Evolutionary conservation across 2,113 vertebrate species (phyloP), one percentile per base, ranked within the genome.

Genomic region (Rhadina sibilatrix): DNA sequence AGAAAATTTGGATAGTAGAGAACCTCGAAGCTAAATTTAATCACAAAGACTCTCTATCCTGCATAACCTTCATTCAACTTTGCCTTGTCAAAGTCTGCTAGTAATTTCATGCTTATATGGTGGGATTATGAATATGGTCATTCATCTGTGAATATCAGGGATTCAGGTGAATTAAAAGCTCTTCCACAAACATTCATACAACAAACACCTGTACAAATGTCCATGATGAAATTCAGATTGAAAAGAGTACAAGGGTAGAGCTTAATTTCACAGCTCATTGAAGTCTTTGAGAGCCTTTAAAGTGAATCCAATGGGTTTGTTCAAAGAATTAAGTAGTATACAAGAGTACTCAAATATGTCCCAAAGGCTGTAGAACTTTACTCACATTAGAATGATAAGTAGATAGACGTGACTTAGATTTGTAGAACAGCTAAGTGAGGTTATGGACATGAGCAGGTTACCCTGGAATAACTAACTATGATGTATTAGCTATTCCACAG

Each of bases 241-340:
- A 93, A 88, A 93, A 92, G 85, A 77, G 71, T 86, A 90, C 88
- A 94, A 90, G 79, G 88, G 75, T 95, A 97, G 83, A 88, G 85
- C 88, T 97, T 94, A 95, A 97, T 97, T 97, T 97, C 95, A 94
- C 94, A 97, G 89, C 86, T 92, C 95, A 97, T 95, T 96, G 94
- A 96, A 94, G 80, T 84, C 85, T 93, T 92, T 94, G 91, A 95
- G 69, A 95, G 86, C 53, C 60, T 95, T 90, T 95, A 88, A 88
- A 95, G 80, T 93, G 91, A 95, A 94, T 93, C 89, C 91, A 95
- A 78, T 89, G 72, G 72, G 80, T 93, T 96, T 92, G 64, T 86
- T 96, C 91, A 92, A 60, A 93, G 86, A 95, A 92, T 65, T 68
- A 94, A 78, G 38, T 83, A 86, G 85, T 90, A 83, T 86, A 77